phyloP scores from a whole-genome alignment of 2,113 vertebrate genomes.

The Chinchilla lanigera region DNA sequence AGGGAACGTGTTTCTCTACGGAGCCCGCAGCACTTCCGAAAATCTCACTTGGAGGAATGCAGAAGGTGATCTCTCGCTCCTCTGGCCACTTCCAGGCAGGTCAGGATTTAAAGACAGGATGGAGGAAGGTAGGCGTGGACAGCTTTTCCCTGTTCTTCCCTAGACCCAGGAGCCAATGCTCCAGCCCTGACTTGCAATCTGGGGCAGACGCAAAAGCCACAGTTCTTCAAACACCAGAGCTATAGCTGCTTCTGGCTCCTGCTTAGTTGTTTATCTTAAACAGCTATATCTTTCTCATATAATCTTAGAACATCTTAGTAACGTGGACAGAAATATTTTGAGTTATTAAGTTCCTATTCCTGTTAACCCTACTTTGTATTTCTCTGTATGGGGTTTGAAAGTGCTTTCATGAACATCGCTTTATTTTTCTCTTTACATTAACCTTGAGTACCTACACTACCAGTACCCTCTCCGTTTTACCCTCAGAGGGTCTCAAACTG shows the following conservation, averaged over 20 bases:
- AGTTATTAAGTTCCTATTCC: constrained; percentile 1
- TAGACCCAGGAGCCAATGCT: background rate
- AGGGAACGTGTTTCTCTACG: background rate
- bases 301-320: background rate
- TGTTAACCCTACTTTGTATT: background rate
- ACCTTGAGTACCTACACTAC: background rate
- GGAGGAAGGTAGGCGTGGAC: background rate
- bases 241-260: background rate
- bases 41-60: background rate
- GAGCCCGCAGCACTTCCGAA: background rate
- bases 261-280: constrained; percentile 29
- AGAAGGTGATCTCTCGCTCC: background rate
- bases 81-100: background rate
- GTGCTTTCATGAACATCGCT: background rate
- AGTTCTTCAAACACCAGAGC: background rate
- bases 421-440: constrained; percentile 41
- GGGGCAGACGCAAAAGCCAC: background rate
- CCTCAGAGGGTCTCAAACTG: background rate
- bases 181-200: background rate
- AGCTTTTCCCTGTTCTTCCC: background rate
- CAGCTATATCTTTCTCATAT: background rate
- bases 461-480: background rate
- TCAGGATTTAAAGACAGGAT: background rate
- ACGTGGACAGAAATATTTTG: constrained; percentile 13
- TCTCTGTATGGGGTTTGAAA: constrained; percentile 33